Conservation (phyloP, 2,113 vertebrate species). For the Sphyrna mokarran region DNA sequence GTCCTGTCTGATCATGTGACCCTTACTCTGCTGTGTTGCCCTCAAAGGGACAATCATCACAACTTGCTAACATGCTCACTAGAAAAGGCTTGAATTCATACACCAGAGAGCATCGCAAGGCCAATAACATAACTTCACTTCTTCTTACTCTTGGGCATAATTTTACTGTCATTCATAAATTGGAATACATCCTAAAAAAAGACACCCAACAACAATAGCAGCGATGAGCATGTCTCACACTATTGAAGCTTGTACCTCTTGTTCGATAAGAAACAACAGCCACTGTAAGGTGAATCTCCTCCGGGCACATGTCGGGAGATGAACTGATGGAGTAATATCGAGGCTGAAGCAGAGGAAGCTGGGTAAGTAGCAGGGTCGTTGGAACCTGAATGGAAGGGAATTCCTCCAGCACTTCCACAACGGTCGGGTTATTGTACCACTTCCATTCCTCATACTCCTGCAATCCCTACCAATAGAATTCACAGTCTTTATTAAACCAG, state of each 20-base stretch:
- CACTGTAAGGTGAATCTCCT: constrained; percentile 91
- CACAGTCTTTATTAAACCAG: background rate
- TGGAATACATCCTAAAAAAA: background rate
- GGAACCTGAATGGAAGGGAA: constrained; percentile 91
- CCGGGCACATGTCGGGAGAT: constrained; percentile 78
- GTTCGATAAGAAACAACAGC: constrained; percentile 87
- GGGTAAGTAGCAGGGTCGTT: constrained; percentile 83
- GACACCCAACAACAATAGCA: background rate
- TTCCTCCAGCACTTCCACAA: constrained; percentile 92
- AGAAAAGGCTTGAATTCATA: background rate
- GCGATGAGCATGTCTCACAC: background rate
- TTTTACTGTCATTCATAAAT: background rate
- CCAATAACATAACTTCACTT: background rate
- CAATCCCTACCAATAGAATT: constrained; percentile 64
- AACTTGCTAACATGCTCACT: no score
- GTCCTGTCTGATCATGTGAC: no score
- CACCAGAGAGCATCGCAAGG: background rate
- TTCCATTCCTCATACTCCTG: constrained; percentile 98
- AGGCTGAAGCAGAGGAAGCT: constrained; percentile 85
- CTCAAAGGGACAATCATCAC: no score
- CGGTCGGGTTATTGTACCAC: constrained; percentile 87
- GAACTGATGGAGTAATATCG: constrained; percentile 98
- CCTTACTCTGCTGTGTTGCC: no score
- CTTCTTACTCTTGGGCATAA: background rate
- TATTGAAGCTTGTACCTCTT: constrained; percentile 60